Evolutionary conservation across 2,888 invertebrate genomes (phyloP).

Genomic region (Colletes collaris): DNA sequence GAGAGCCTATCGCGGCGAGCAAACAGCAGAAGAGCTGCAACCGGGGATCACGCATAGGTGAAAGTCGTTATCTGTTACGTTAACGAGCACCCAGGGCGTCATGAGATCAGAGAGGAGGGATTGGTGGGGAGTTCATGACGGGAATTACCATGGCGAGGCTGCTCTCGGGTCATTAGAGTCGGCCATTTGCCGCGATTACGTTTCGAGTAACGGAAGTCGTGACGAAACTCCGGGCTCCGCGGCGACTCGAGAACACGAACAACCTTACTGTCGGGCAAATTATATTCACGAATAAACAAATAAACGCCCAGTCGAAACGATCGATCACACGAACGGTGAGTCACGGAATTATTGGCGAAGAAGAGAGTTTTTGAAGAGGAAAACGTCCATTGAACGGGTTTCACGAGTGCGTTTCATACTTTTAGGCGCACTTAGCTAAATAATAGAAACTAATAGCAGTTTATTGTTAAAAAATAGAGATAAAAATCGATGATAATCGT

Average conservation of each 20-base stretch:
- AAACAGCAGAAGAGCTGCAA: conserved; percentile 21
- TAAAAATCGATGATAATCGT: no score
- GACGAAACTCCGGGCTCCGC: conserved; percentile 37
- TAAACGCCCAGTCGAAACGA: no score
- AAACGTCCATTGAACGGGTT: no score
- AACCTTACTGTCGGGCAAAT: no score
- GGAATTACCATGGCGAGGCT: conserved; percentile 45
- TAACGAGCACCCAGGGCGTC: conserved; percentile 44
- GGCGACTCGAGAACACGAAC: neutral
- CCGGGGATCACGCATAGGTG: conserved; percentile 46
- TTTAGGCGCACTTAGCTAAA: no score
- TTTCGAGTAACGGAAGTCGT: conserved; percentile 56
- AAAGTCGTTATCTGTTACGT: conserved; percentile 59
- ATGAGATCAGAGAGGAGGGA: conserved; percentile 29
- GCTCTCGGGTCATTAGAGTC: conserved; percentile 54
- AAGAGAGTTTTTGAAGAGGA: no score
- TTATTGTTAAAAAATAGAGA: no score
- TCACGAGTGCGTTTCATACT: no score
- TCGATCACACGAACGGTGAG: no score
- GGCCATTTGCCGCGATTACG: conserved; percentile 49
- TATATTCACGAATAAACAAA: no score
- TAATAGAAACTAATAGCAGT: no score
- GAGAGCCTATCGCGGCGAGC: conserved; percentile 20
- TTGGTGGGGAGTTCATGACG: conserved; percentile 23
- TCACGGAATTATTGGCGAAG: no score